Base-by-base conservation (phyloP, 2,113 vertebrate species). In the Phaetusa simplex region DNA sequence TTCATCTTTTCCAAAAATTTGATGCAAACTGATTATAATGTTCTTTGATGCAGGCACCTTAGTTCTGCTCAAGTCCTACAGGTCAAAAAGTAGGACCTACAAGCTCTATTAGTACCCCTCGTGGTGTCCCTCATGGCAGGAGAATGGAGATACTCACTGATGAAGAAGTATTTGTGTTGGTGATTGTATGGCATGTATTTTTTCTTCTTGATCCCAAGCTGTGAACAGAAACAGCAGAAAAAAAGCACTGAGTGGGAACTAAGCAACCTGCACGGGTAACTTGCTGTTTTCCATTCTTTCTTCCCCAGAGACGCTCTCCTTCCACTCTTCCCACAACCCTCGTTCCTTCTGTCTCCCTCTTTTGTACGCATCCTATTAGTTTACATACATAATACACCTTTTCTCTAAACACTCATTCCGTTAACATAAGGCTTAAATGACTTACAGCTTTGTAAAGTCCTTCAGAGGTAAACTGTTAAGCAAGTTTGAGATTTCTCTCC, bases 141-240 rank as follows among this genome's bases (percentile, higher is more conserved):
- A 72, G 53, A 34, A 34, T 2, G 4, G 16, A 30, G 74, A 92
- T 94, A 99, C 98, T 99, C 97, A 99, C 98, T 98, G 93, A 99
- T 86, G 56, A 97, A 97, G 94, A 99, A 99, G 81, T 99, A 99
- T 45, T 98, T 98, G 97, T 99, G 98, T 50, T 99, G 98, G 83
- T 99, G 98, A 29, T 99, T 98, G 93, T 99, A 99, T 2, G 98
- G 98, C 98, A 99, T 98, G 72, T 98, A 98, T 79, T 98, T 99
- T 65, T 97, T 98, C 97, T 99, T 99, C 90, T 98, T 97, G 55
- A 98, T 97, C 43, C 98, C 98, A 55, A 99, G 98, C 98, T 99
- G 94, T 64, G 61, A 52, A 66, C 56, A 61, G 38, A 24, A 76
- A 12, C 4, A 18, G 11, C 1, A 38, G 34, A 30, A 29, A 56